Evolutionary conservation across 2,797 vertebrate genomes (phyloP).

Genomic region (Acanthopagrus latus): DNA sequence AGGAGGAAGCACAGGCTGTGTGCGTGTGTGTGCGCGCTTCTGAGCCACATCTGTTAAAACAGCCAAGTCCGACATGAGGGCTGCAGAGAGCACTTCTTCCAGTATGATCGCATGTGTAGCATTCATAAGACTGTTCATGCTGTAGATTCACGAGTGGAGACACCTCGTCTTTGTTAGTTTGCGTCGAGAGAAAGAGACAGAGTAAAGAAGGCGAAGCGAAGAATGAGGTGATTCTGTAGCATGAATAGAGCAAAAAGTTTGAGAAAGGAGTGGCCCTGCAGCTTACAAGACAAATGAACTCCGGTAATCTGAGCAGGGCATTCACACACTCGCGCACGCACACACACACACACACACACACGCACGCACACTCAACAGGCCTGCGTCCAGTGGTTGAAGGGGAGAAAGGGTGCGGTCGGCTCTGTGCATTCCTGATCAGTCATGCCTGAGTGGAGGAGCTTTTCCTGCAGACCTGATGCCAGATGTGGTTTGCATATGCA

Average conservation of each 20-base stretch:
- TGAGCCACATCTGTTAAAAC: conserved; percentile 57
- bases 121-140: conserved; percentile 2
- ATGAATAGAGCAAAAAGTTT: conserved; percentile 61
- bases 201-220: not conserved
- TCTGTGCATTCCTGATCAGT: conserved; percentile 81
- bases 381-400: conserved; percentile 70
- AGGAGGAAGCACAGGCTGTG: not conserved
- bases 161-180: conserved; percentile 13
- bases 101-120: conserved; percentile 9
- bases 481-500: conserved; percentile 68
- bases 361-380: conserved; percentile 60
- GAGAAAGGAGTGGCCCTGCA: conserved; percentile 70
- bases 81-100: conserved; percentile 7
- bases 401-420: conserved; percentile 74
- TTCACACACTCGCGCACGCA: conserved; percentile 47
- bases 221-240: conserved; percentile 12
- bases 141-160: conserved; percentile 43
- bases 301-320: conserved; percentile 73
- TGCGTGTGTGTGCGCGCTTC: not conserved
- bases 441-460: conserved; percentile 70
- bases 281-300: conserved; percentile 70
- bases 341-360: conserved; percentile 37
- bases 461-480: conserved; percentile 69
- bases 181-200: not conserved
- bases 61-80: conserved; percentile 24